phyloP scores from a whole-genome alignment of 35 echinoderm and acorn worm species.

The Heliocidaris erythrogramma region DNA sequence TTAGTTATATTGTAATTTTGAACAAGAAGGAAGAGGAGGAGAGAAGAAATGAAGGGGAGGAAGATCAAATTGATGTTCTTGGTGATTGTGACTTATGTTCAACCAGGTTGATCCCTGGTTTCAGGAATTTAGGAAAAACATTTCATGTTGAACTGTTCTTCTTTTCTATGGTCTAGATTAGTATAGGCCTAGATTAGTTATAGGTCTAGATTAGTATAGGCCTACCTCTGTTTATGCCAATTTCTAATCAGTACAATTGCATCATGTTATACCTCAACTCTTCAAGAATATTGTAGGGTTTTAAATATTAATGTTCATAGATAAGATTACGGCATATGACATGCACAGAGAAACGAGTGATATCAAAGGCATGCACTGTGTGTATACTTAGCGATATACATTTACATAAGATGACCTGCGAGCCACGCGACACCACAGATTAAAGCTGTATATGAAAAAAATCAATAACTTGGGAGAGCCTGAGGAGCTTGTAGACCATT shows the following conservation, averaged over 20 bases:
- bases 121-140: too few relatives aligned
- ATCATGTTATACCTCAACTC: too few relatives aligned
- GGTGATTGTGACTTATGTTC: background rate
- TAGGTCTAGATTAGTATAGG: too few relatives aligned
- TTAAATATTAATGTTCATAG: background rate
- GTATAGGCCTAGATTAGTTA: too few relatives aligned
- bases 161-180: too few relatives aligned
- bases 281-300: too few relatives aligned
- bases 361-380: background rate
- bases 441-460: background rate
- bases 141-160: too few relatives aligned
- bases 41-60: too few relatives aligned
- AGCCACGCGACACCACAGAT: background rate
- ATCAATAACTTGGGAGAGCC: background rate
- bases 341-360: background rate
- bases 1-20: background rate
- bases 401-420: background rate
- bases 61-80: background rate
- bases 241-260: too few relatives aligned
- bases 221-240: too few relatives aligned
- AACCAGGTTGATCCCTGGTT: background rate
- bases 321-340: background rate
- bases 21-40: background rate
- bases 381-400: background rate
- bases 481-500: background rate